phyloP scores from a whole-genome alignment of 2,888 invertebrate genomes.

The Myathropa florea region DNA sequence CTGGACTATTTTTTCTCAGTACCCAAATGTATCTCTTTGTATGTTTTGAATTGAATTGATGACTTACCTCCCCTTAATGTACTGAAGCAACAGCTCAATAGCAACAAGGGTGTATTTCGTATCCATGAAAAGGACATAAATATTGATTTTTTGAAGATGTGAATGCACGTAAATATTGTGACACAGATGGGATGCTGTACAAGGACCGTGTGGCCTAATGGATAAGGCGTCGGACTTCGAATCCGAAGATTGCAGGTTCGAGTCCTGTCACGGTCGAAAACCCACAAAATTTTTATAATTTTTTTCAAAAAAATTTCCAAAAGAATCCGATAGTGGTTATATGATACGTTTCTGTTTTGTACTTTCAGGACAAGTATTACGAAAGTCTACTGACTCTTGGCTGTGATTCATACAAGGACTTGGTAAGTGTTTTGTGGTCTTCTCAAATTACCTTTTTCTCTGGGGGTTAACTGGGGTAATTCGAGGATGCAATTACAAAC shows the following conservation, averaged over 20 bases:
- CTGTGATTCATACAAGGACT: slow-evolving; percentile 50
- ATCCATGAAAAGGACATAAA: not conserved
- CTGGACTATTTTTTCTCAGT: too few relatives aligned
- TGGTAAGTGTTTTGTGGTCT: slow-evolving; percentile 44
- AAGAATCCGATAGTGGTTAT: not conserved
- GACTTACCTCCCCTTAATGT: not conserved
- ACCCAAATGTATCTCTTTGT: not conserved
- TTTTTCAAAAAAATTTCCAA: not conserved
- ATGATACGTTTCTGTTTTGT: not conserved
- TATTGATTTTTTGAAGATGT: slow-evolving; percentile 60
- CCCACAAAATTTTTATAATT: not conserved
- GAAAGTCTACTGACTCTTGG: slow-evolving; percentile 42
- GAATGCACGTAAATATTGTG: not conserved
- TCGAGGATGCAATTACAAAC: slow-evolving; percentile 11
- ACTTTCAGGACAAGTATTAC: slow-evolving; percentile 52
- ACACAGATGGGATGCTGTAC: slow-evolving; percentile 48
- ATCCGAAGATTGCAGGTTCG: slow-evolving; percentile 71
- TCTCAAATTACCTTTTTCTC: not conserved
- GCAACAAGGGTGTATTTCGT: not conserved
- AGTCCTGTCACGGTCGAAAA: slow-evolving; percentile 68
- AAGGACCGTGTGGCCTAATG: slow-evolving; percentile 71
- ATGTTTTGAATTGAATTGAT: not conserved
- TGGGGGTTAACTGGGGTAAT: not conserved
- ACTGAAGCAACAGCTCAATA: not conserved
- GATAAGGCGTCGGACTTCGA: slow-evolving; percentile 71